Evolutionary conservation across 2,113 vertebrate species (phyloP).

Genomic region (Montifringilla adamsi): DNA sequence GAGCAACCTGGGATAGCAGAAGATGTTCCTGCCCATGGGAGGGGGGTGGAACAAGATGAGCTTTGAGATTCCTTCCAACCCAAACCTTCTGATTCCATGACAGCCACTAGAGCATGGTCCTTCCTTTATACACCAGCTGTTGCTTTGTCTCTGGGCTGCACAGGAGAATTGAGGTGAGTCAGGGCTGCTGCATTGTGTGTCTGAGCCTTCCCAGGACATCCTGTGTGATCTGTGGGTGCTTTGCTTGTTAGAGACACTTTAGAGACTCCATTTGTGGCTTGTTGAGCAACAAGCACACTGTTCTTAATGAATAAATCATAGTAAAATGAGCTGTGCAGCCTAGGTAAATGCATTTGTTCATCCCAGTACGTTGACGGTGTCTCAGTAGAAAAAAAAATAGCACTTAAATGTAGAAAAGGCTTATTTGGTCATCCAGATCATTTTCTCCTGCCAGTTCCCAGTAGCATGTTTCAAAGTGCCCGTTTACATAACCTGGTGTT

Average conservation of each 20-base stretch:
- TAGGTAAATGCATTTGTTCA: neutral
- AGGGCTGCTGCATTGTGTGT: rapidly evolving
- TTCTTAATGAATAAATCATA: conserved; percentile 53
- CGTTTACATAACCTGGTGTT: neutral
- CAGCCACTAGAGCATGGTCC: neutral
- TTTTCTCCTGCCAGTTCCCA: neutral
- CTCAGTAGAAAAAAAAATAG: conserved; percentile 11
- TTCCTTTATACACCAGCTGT: neutral
- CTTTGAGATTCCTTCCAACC: neutral
- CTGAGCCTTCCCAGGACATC: neutral
- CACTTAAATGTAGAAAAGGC: neutral
- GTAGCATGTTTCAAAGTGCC: neutral
- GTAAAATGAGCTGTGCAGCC: conserved; percentile 11
- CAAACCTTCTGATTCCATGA: neutral
- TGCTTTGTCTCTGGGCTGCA: neutral
- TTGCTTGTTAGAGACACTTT: neutral
- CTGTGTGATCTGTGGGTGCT: neutral
- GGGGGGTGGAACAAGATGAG: neutral
- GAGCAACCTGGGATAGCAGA: neutral
- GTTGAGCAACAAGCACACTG: neutral
- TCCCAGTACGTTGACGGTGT: neutral
- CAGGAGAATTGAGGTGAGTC: neutral
- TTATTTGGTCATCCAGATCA: neutral
- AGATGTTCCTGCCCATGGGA: neutral
- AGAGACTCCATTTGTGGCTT: conserved; percentile 8